Evolutionary conservation across 2,113 vertebrate genomes (phyloP).

Genomic region (Podarcis raffonei): DNA sequence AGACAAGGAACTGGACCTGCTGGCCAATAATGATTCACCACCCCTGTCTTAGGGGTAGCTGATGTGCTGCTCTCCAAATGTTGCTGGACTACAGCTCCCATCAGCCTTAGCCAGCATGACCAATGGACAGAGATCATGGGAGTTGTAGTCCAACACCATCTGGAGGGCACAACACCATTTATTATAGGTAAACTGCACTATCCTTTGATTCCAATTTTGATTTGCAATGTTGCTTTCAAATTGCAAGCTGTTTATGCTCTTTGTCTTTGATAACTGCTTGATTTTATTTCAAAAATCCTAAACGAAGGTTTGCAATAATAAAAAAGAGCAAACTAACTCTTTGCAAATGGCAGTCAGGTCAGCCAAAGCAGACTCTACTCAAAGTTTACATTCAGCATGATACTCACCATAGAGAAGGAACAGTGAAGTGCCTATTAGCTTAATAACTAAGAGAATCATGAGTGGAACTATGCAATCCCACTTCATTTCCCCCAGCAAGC

Average conservation of each 20-base stretch:
- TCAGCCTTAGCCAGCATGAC: background rate
- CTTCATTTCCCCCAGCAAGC: background rate
- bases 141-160: background rate
- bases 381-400: background rate
- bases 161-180: background rate
- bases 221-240: background rate
- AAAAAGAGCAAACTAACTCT: background rate
- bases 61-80: background rate
- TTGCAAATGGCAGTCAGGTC: background rate
- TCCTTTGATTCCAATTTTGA: background rate
- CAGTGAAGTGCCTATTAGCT: background rate
- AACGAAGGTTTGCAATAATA: background rate
- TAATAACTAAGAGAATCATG: background rate
- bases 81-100: background rate
- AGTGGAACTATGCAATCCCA: background rate
- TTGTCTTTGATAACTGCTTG: background rate
- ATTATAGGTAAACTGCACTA: background rate
- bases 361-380: background rate
- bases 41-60: background rate
- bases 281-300: background rate
- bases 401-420: constrained; percentile 23
- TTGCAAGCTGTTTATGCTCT: background rate
- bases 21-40: no score
- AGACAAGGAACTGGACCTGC: no score
- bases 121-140: background rate